A percentile compares a stretch with the other conserved stretches of the same genome.
These are phyloP conservation scores for Dryas iulia DNA, from an alignment of 1,140 invertebrate genomes.

Conservation along the genomic window DNA sequence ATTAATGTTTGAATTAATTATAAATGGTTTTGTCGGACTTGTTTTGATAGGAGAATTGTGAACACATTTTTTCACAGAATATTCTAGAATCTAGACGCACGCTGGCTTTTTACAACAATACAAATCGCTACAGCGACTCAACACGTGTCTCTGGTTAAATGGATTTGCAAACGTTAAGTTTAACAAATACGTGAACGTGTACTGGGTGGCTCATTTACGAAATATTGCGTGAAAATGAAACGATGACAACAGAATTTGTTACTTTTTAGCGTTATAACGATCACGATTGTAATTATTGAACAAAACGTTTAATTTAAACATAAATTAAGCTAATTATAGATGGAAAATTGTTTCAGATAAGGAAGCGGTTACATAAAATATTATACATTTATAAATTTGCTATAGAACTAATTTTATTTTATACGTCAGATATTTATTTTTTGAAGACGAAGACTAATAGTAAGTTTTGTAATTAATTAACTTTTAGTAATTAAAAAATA, in stretches of 20 bases:
- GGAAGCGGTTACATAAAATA: no score
- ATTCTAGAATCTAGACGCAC: conserved; percentile 40
- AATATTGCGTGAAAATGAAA: conserved; percentile 33
- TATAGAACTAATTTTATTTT: no score
- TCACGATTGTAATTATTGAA: neutral
- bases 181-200: conserved; percentile 8
- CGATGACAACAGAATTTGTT: conserved; percentile 26
- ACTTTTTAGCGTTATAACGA: conserved; percentile 6
- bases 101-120: neutral
- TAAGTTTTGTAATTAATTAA: no score
- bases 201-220: conserved; percentile 35
- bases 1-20: neutral
- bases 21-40: neutral
- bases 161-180: conserved; percentile 13
- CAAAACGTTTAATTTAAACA: neutral
- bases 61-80: conserved; percentile 37
- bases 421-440: no score
- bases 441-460: no score
- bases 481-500: no score
- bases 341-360: no score
- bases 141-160: conserved; percentile 1
- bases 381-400: no score
- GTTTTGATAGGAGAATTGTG: neutral
- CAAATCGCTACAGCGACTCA: neutral
- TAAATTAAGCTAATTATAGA: no score